Conservation (phyloP, 2,113 vertebrate genomes). For the Peromyscus maniculatus region DNA sequence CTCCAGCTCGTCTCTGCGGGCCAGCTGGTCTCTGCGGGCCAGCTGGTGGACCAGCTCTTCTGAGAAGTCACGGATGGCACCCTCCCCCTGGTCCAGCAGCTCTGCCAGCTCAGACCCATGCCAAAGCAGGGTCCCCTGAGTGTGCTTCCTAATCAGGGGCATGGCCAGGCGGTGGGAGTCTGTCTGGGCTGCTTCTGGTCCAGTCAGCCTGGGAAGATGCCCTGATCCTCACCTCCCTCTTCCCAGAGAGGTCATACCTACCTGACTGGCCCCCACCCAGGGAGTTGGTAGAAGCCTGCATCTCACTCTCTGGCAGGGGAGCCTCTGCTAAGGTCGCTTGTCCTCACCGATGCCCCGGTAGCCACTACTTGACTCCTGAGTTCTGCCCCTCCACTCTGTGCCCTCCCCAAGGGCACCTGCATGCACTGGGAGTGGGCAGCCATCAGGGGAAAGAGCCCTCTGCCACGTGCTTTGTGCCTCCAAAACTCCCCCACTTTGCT, state of each 20-base stretch:
- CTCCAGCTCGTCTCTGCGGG: conserved; percentile 94
- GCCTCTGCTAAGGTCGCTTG: conserved; percentile 52
- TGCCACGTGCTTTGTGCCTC: conserved; percentile 69
- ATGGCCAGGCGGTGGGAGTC: background rate
- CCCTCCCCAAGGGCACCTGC: conserved; percentile 39
- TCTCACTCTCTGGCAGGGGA: conserved; percentile 15
- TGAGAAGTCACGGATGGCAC: conserved; percentile 91
- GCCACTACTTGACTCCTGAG: background rate
- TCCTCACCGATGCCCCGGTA: background rate
- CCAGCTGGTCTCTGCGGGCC: conserved; percentile 93
- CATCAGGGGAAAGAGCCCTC: background rate
- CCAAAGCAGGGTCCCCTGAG: conserved; percentile 39
- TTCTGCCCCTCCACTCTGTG: conserved; percentile 31
- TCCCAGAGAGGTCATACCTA: background rate
- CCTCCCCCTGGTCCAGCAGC: conserved; percentile 92
- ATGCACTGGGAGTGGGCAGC: conserved; percentile 54
- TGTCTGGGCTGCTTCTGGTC: background rate
- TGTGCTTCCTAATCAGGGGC: background rate
- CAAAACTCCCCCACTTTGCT: conserved; percentile 4
- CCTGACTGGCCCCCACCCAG: background rate
- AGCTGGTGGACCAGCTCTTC: conserved; percentile 95
- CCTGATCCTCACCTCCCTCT: background rate
- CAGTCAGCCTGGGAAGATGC: background rate
- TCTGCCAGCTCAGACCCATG: conserved; percentile 85
- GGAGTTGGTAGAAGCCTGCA: background rate